These are phyloP conservation scores for Pseudorectes ferrugineus DNA, from an alignment of 2,113 vertebrate species.

Conservation along the genomic window DNA sequence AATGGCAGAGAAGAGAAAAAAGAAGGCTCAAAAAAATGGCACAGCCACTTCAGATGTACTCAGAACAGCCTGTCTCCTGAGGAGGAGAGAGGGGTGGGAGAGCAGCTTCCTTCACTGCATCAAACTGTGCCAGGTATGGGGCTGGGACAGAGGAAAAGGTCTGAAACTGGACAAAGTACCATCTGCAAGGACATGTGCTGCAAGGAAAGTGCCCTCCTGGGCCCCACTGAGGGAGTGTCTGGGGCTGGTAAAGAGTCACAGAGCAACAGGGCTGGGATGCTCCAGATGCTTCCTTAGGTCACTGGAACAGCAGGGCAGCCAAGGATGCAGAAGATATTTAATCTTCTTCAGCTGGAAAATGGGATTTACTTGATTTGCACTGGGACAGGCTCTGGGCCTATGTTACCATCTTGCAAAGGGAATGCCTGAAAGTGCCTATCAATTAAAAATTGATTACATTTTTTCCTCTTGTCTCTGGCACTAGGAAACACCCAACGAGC, in stretches of 20 bases:
- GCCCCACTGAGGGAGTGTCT: not conserved
- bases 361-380: not conserved
- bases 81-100: not conserved
- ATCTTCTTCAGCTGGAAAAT: not conserved
- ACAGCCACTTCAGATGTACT: not conserved
- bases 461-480: not conserved
- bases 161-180: not conserved
- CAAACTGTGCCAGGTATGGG: fast-evolving
- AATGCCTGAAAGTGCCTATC: not conserved
- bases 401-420: not conserved
- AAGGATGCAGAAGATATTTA: not conserved
- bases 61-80: not conserved
- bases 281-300: not conserved
- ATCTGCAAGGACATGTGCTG: not conserved
- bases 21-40: not conserved
- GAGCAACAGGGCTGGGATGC: not conserved
- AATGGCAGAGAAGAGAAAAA: not conserved
- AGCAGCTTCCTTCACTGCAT: not conserved
- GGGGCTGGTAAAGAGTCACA: not conserved
- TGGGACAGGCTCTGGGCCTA: not conserved
- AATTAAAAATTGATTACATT: not conserved
- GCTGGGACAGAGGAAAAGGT: not conserved
- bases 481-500: not conserved
- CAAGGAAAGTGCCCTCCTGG: not conserved
- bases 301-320: not conserved